A percentile compares a stretch with the other conserved stretches of the same genome.
Conservation (phyloP, 1,140 invertebrate genomes). For the Subanguina moxae region DNA sequence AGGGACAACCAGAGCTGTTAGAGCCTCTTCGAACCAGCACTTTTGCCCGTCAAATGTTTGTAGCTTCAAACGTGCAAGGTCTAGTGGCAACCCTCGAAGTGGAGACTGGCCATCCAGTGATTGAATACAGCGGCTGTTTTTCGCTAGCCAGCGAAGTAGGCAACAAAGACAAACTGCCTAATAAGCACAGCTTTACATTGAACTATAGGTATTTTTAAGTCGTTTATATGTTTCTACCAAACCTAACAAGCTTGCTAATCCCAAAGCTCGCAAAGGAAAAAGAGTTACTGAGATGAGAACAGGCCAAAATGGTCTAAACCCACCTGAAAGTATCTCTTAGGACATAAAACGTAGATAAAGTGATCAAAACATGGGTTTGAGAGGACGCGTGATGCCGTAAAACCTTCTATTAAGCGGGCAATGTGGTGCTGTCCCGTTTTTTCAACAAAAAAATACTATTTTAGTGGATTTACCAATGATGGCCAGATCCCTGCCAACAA, state of each 20-base stretch:
- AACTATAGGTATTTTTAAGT: neutral
- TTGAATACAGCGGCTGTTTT: constrained; percentile 34
- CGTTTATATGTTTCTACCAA: no score
- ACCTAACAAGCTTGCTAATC: no score
- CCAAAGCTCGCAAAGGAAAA: no score
- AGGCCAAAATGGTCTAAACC: no score
- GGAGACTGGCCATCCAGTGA: constrained; percentile 23
- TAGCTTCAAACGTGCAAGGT: constrained; percentile 36
- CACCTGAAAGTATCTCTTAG: no score
- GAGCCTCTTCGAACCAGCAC: constrained; percentile 5
- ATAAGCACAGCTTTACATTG: constrained; percentile 16
- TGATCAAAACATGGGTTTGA: no score
- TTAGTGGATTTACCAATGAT: constrained; percentile 26
- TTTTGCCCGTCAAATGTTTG: constrained; percentile 32
- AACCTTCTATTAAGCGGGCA: no score
- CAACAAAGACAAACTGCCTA: constrained; percentile 1
- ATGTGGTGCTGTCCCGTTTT: no score
- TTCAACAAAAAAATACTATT: no score
- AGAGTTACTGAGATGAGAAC: no score
- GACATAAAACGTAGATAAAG: no score
- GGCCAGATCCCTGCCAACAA: constrained; percentile 8
- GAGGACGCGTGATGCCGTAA: no score
- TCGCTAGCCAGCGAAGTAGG: constrained; percentile 22
- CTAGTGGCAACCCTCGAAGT: constrained; percentile 21
- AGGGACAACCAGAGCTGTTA: constrained; percentile 10